phyloP scores from a whole-genome alignment of 2,888 invertebrate genomes.

The Sminthurides aquaticus region DNA sequence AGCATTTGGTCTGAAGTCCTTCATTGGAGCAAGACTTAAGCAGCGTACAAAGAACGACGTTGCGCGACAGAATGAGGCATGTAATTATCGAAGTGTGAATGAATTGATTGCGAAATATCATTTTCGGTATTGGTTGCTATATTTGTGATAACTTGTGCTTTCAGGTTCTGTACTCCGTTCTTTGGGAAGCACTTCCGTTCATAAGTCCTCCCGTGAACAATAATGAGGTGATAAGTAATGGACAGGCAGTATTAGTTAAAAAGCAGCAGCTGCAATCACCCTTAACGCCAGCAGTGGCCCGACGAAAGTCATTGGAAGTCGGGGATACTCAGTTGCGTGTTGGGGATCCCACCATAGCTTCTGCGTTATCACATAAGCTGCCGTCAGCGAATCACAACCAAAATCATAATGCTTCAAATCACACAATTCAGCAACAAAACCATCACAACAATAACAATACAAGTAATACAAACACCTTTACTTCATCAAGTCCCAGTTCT shows the following conservation, averaged over 20 bases:
- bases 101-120: background rate
- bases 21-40: slow-evolving; percentile 42
- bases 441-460: slow-evolving; percentile 19
- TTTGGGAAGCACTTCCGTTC: slow-evolving; percentile 43
- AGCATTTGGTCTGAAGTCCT: slow-evolving; percentile 43
- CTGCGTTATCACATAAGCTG: slow-evolving; percentile 20
- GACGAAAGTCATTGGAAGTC: slow-evolving; percentile 41
- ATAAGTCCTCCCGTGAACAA: slow-evolving; percentile 41
- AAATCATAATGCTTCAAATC: slow-evolving; percentile 36
- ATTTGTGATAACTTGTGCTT: too few species aligned
- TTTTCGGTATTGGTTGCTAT: background rate
- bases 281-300: slow-evolving; percentile 27
- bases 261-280: slow-evolving; percentile 28
- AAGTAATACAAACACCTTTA: slow-evolving; percentile 7
- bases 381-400: slow-evolving; percentile 29
- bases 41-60: slow-evolving; percentile 43
- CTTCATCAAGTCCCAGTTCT: slow-evolving; percentile 15
- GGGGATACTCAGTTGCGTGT: slow-evolving; percentile 24
- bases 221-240: slow-evolving; percentile 42
- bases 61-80: slow-evolving; percentile 37
- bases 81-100: background rate
- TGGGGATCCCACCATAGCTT: slow-evolving; percentile 12
- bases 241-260: slow-evolving; percentile 41
- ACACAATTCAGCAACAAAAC: slow-evolving; percentile 25
- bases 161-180: slow-evolving; percentile 31